Conservation (phyloP, 2,113 vertebrate species). For the Tragulus kanchil region DNA sequence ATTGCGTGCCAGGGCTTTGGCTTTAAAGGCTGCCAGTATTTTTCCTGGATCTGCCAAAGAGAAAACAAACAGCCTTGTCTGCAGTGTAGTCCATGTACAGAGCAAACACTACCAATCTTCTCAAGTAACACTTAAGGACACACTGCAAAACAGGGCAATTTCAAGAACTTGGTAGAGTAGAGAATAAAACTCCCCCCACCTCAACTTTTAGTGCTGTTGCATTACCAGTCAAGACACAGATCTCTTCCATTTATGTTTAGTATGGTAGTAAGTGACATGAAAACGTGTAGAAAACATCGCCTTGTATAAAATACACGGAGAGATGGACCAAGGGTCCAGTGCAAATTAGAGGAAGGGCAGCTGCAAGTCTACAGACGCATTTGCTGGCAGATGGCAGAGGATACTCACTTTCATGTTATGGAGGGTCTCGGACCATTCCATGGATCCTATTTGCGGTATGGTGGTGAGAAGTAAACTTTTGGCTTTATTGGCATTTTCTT, state of each 20-base stretch:
- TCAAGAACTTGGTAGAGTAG: neutral
- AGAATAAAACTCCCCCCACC: neutral
- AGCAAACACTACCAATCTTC: neutral
- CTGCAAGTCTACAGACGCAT: neutral
- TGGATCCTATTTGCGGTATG: slow-evolving; percentile 95
- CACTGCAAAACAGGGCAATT: neutral
- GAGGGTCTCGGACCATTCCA: slow-evolving; percentile 94
- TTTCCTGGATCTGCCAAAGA: slow-evolving; percentile 9
- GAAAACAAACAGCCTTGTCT: neutral
- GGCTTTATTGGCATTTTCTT: slow-evolving; percentile 98
- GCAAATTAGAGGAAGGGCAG: neutral
- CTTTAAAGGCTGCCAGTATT: neutral
- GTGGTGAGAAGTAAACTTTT: slow-evolving; percentile 95
- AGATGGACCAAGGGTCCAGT: neutral
- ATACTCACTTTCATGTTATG: slow-evolving; percentile 91
- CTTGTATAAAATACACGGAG: neutral
- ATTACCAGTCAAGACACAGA: neutral
- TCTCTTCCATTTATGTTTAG: neutral
- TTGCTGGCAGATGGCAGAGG: neutral
- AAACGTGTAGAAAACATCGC: neutral
- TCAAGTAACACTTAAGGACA: neutral
- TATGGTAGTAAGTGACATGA: neutral
- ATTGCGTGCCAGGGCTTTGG: neutral
- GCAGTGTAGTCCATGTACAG: neutral
- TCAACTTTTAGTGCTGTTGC: neutral